Evolutionary conservation across 2,888 invertebrate species (phyloP).

Genomic region (Luffia ferchaultella): DNA sequence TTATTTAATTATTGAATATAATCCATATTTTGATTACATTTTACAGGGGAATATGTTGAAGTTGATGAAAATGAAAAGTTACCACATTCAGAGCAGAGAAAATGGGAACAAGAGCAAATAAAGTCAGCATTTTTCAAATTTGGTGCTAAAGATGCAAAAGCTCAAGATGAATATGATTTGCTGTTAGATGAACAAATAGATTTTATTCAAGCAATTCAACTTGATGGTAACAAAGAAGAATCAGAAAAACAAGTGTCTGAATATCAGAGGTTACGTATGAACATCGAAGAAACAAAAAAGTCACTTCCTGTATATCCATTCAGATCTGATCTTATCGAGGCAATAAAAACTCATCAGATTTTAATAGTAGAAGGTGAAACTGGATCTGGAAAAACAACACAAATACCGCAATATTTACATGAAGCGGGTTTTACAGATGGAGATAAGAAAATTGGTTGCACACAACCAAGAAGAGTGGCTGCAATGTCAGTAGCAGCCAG

Average conservation of each 20-base stretch:
- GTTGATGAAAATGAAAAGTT: slow-evolving; percentile 86
- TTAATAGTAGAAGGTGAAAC: slow-evolving; percentile 98
- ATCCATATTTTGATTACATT: background rate
- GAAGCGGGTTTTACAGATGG: slow-evolving; percentile 90
- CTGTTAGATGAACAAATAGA: slow-evolving; percentile 97
- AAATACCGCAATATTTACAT: slow-evolving; percentile 97
- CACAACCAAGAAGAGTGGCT: slow-evolving; percentile 96
- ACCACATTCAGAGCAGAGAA: slow-evolving; percentile 85
- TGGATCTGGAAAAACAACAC: slow-evolving; percentile 98
- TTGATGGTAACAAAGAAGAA: slow-evolving; percentile 74
- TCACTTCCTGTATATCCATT: slow-evolving; percentile 96
- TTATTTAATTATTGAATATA: background rate
- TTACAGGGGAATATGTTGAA: slow-evolving; percentile 77
- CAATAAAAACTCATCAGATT: slow-evolving; percentile 89
- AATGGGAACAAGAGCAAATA: slow-evolving; percentile 98
- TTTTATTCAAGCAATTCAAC: slow-evolving; percentile 89
- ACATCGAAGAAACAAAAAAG: slow-evolving; percentile 90
- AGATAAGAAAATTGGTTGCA: slow-evolving; percentile 93
- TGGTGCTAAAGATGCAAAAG: slow-evolving; percentile 87
- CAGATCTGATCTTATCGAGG: slow-evolving; percentile 85
- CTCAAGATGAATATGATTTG: slow-evolving; percentile 87
- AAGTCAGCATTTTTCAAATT: slow-evolving; percentile 91
- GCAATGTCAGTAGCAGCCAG: slow-evolving; percentile 99
- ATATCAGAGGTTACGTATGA: slow-evolving; percentile 72
- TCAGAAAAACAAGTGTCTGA: slow-evolving; percentile 72